Conservation (phyloP, 2,888 invertebrate genomes). For the Eristalis intricaria region DNA sequence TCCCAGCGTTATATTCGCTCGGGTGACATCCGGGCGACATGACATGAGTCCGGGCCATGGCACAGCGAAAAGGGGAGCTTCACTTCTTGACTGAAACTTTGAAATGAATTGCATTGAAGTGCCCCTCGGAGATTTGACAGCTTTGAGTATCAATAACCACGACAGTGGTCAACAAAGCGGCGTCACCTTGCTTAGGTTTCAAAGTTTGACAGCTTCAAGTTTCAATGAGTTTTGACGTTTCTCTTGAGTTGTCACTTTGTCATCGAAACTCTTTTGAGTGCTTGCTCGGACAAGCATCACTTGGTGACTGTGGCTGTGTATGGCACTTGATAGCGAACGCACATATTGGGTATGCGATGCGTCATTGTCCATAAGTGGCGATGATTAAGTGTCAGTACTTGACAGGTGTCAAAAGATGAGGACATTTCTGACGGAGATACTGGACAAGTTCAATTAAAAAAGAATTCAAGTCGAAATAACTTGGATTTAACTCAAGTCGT, state of each 20-base stretch:
- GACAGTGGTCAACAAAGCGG: no score
- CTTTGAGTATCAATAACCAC: not conserved
- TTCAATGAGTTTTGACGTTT: not conserved
- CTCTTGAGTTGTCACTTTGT: not conserved
- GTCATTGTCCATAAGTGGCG: not conserved
- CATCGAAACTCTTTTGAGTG: not conserved
- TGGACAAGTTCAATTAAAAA: no score
- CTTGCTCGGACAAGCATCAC: not conserved
- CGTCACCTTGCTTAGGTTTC: not conserved
- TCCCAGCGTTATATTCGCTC: slow-evolving; percentile 20
- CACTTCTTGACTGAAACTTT: slow-evolving; percentile 11
- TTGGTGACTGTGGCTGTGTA: not conserved
- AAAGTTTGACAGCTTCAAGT: not conserved
- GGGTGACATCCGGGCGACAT: slow-evolving; percentile 49
- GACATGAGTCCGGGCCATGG: slow-evolving; percentile 38
- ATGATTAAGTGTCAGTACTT: not conserved
- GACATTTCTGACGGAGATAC: not conserved
- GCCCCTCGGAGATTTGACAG: not conserved
- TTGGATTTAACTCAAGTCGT: no score
- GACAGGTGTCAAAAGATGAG: not conserved
- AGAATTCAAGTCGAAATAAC: no score
- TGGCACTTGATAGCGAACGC: not conserved
- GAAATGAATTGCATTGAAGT: slow-evolving; percentile 3
- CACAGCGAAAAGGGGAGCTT: not conserved
- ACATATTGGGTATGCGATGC: not conserved